Base-by-base conservation (phyloP, 2,113 vertebrate genomes). In the Dasyurus viverrinus region DNA sequence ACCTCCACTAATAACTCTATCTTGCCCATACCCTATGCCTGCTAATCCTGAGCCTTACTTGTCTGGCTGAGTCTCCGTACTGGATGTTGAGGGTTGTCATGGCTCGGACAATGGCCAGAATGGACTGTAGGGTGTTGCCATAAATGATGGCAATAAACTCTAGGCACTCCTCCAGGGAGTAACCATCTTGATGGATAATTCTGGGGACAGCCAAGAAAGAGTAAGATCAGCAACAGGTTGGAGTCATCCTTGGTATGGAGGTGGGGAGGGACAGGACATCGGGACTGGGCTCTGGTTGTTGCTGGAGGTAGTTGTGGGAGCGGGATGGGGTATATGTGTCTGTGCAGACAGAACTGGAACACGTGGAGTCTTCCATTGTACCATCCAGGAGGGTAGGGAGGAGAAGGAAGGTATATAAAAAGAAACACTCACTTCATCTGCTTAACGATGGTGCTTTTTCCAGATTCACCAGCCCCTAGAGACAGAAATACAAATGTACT, bases 401-500 rank as follows among this genome's bases (percentile, higher is more conserved):
- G 42, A n/a, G 7, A 7, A 19, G 16, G 68, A 42, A 76, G 23
- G 19, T 42, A 2, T 1, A 42, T n/a, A 42, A 84, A 16, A n/a
- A 3, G 25, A 25, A n/a, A 57, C 54, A 99, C 99, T 99, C 98
- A 99, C 99, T 99, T 99, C 99, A 99, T 99, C 98, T 99, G 99
- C 98, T 99, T 99, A 99, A 99, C 99, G 0, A 99, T 99, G 84
- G 99, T 99, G 98, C 99, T 99, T 97, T 99, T 99, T 26, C 99
- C 99, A 0, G 99, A 99, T 97, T 99, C 99, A 47, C 99, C 99
- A 30, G 99, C 99, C 97, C 99, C 99, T 99, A 23, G 95, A 2
- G 53, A 57, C 91, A 93, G 95, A 52, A 97, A 95, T 94, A 84
- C 53, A 46, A 89, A 42, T 11, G 9, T 2, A 0, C 0, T 0